Percentiles rank a stretch among this genome's conserved stretches.
These are phyloP conservation scores for Tenebrosternarchus preto DNA, from an alignment of 2,113 vertebrate species.

Conservation along the genomic window DNA sequence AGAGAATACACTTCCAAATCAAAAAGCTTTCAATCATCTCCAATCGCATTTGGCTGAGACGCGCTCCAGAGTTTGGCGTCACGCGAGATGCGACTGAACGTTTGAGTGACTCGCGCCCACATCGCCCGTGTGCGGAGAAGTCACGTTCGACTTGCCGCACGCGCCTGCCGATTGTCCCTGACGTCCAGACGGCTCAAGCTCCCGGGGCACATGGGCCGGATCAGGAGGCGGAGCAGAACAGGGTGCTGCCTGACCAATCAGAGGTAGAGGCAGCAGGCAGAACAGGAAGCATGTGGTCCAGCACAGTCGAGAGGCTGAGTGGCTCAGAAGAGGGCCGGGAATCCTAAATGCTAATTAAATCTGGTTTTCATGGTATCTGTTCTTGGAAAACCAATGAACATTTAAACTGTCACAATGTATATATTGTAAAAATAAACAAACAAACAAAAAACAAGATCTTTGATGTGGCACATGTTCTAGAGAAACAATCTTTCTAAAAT, in stretches of 20 bases:
- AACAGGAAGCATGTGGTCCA: background rate
- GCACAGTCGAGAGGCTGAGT: background rate
- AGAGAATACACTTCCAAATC: slow-evolving; percentile 99
- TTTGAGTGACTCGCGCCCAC: slow-evolving; percentile 84
- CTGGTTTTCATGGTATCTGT: background rate
- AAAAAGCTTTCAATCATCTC: slow-evolving; percentile 99
- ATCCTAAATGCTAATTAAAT: background rate
- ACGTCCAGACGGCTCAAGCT: slow-evolving; percentile 83
- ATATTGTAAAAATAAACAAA: slow-evolving; percentile 12
- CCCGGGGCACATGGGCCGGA: slow-evolving; percentile 55
- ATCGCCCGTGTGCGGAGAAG: slow-evolving; percentile 88
- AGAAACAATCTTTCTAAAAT: background rate
- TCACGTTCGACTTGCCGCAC: slow-evolving; percentile 81
- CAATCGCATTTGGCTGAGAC: slow-evolving; percentile 95
- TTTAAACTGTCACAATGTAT: background rate
- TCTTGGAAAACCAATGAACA: background rate
- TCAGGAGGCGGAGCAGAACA: slow-evolving; percentile 35
- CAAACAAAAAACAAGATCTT: background rate
- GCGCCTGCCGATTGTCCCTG: slow-evolving; percentile 80
- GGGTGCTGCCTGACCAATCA: slow-evolving; percentile 47
- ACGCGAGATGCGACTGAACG: slow-evolving; percentile 87
- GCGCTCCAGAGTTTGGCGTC: slow-evolving; percentile 81
- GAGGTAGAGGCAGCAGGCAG: slow-evolving; percentile 31
- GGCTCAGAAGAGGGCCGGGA: background rate
- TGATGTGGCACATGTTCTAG: slow-evolving; percentile 26